phyloP scores from a whole-genome alignment of 2,797 vertebrate species.

The Meda fulgida region DNA sequence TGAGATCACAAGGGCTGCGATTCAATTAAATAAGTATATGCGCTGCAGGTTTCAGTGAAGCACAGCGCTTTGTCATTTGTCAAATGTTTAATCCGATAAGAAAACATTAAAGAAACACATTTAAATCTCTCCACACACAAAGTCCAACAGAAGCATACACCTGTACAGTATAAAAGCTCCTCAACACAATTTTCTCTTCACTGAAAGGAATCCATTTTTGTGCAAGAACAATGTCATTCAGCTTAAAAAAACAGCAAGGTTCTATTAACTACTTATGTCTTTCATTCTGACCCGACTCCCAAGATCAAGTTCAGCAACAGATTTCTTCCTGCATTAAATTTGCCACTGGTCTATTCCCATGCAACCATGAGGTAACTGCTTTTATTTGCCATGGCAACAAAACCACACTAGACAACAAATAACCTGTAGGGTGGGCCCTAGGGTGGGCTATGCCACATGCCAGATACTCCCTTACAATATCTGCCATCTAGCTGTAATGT shows the following conservation, averaged over 20 bases:
- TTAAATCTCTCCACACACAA: not conserved
- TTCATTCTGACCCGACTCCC: not conserved
- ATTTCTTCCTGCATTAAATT: not conserved
- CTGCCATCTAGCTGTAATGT: constrained; percentile 17
- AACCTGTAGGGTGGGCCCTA: constrained; percentile 26
- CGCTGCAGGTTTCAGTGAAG: not conserved
- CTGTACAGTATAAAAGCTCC: not conserved
- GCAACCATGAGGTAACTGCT: constrained; percentile 17
- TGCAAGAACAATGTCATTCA: not conserved
- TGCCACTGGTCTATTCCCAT: constrained; percentile 11
- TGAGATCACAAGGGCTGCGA: not conserved
- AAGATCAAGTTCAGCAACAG: not conserved
- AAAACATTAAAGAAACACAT: no score
- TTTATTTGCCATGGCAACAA: not conserved
- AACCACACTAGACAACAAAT: constrained; percentile 34
- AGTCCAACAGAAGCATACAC: no score
- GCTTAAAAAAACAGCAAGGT: not conserved
- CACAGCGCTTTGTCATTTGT: no score
- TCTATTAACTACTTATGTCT: not conserved
- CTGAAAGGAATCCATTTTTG: not conserved
- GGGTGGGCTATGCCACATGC: not conserved
- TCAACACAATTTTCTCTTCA: not conserved
- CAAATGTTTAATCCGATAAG: no score
- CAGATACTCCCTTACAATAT: constrained; percentile 18
- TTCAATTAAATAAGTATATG: not conserved